A percentile compares a stretch with the other conserved stretches of the same genome.
These are phyloP conservation scores for Enteromius mattozi DNA, from an alignment of 2,797 vertebrate species.

Conservation along the genomic window DNA sequence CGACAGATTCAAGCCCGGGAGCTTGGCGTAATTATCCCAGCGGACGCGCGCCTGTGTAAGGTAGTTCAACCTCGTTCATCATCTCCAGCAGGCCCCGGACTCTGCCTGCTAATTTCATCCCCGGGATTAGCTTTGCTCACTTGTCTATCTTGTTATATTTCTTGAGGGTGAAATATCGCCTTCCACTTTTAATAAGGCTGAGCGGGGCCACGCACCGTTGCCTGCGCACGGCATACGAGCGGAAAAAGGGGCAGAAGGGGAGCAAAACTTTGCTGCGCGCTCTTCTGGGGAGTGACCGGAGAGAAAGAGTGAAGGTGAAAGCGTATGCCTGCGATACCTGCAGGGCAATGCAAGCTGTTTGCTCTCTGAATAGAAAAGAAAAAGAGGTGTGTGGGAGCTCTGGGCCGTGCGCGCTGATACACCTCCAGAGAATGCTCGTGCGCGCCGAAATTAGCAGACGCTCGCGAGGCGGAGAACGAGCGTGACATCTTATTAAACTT, in stretches of 20 bases:
- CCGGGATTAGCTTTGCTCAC: constrained; percentile 92
- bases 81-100: constrained; percentile 91
- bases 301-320: constrained; percentile 94
- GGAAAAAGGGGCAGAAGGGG: constrained; percentile 30
- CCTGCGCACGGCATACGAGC: constrained; percentile 62
- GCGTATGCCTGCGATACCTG: constrained; percentile 81
- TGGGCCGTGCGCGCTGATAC: constrained; percentile 43
- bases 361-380: constrained; percentile 80
- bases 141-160: constrained; percentile 97
- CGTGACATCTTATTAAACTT: constrained; percentile 62
- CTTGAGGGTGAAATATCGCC: constrained; percentile 92
- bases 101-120: constrained; percentile 99
- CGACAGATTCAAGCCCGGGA: constrained; percentile 94
- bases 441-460: constrained; percentile 63
- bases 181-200: constrained; percentile 94
- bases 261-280: constrained; percentile 77
- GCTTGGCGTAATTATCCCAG: constrained; percentile 97
- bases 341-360: constrained; percentile 83
- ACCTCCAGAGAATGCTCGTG: constrained; percentile 55
- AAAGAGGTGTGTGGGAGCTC: constrained; percentile 42
- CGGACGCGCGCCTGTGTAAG: constrained; percentile 92
- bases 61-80: constrained; percentile 94
- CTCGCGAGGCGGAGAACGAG: constrained; percentile 41
- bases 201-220: constrained; percentile 84
- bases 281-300: constrained; percentile 87